Evolutionary conservation across 30 jellyfish, hydroid and myxozoan species (phyloP), one percentile per base, ranked within the genome.

Genomic region (Cassiopea xamachana): DNA sequence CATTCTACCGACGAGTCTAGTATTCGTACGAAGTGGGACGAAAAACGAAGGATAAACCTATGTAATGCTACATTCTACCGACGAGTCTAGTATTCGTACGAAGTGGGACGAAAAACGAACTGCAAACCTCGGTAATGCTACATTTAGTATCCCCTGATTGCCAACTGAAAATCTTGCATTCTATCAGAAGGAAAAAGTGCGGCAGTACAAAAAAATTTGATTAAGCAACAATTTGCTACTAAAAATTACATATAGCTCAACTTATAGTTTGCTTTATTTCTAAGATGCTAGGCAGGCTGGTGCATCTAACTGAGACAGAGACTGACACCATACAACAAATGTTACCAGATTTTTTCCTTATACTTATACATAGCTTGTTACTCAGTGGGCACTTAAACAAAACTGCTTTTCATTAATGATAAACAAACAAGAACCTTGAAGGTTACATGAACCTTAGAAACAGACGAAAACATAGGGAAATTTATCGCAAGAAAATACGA

Each of bases 151-250:
- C 12, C 87, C 87, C 27, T 78, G 87, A 78, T 78, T 78, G 1
- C 87, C 87, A 44, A 78, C 19, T 1, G 75, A 78, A 78, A 78
- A 78, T 39, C 75, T 78, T 78, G 87, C 46, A 51, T 68, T 27
- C 83, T 82, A 72, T 55, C 46, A 12, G 51, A 82, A 69, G 59
- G 61, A 49, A 48, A 80, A 55, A 1, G 43, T 16, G 58, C n/a
- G 46, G 18, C 69, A 45, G 16, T 39, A 51, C 64, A 2, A 51
- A 51, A 9, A 4, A 51, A 51, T 51, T 2, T 9, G 9, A 51
- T 9, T 9, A 51, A 2, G 64, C 64, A 51, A 51, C 9, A 9
- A 2, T 4, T 51, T 51, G 64, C 8, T 4, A 51, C 8, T 51
- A 51, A 51, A 51, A 51, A 51, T 9, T 9, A 9, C 64, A 51